phyloP scores from a whole-genome alignment of 2,888 invertebrate species.

The Trichogramma evanescens region DNA sequence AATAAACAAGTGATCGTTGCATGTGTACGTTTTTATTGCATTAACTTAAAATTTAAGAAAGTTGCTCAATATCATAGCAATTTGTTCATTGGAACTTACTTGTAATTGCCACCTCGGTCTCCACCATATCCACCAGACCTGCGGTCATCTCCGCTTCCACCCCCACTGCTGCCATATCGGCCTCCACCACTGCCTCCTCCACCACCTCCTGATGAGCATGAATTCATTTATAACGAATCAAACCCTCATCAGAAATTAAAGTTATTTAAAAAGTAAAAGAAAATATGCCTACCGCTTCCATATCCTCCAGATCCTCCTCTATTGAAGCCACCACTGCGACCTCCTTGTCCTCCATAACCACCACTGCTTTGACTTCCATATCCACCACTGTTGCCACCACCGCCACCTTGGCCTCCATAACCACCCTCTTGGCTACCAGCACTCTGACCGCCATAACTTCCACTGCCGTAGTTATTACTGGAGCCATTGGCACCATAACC shows the following conservation, averaged over 20 bases:
- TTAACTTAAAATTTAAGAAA: neutral
- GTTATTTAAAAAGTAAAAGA: neutral
- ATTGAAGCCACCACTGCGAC: constrained; percentile 27
- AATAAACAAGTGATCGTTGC: constrained; percentile 16
- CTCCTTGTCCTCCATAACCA: constrained; percentile 29
- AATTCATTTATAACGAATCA: too few species aligned
- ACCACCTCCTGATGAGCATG: constrained; percentile 5
- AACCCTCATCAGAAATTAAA: neutral
- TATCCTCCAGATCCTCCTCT: constrained; percentile 29
- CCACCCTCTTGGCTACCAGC: constrained; percentile 33
- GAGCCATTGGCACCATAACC: constrained; percentile 50
- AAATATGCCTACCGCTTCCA: constrained; percentile 19
- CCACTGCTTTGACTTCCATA: constrained; percentile 33
- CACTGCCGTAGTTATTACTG: constrained; percentile 47
- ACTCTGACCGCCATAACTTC: constrained; percentile 43
- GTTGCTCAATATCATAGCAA: neutral
- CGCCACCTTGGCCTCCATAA: constrained; percentile 34
- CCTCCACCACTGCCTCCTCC: constrained; percentile 40
- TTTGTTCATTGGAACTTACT: constrained; percentile 38
- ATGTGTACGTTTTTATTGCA: constrained; percentile 1
- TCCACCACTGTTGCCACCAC: constrained; percentile 36
- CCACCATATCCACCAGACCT: constrained; percentile 49
- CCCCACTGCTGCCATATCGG: constrained; percentile 52
- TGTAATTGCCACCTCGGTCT: constrained; percentile 47
- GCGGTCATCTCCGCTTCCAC: constrained; percentile 37